These are phyloP conservation scores for Dromaius novaehollandiae DNA, from an alignment of 2,113 vertebrate species.

Conservation along the genomic window DNA sequence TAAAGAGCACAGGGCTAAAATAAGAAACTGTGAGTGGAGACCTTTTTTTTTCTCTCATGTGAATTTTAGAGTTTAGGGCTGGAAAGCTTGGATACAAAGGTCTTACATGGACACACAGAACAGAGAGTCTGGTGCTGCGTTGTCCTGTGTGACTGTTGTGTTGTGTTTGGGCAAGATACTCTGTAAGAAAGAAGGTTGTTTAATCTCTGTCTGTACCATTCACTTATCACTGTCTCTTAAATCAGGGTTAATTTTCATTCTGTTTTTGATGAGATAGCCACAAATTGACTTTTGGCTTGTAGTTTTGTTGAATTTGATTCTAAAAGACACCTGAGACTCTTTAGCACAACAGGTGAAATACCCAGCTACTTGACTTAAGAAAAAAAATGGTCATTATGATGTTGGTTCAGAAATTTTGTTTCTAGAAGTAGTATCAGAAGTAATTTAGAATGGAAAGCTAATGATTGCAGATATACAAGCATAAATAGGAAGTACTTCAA, in stretches of 20 bases:
- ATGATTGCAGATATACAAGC: background rate
- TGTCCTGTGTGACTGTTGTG: background rate
- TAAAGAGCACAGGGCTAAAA: background rate
- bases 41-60: background rate
- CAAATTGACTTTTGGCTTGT: background rate
- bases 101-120: background rate
- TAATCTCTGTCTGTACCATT: background rate
- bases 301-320: background rate
- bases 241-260: background rate
- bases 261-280: background rate
- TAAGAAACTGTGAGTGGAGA: fast-evolving
- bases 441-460: background rate
- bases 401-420: conserved; percentile 15
- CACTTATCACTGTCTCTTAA: background rate
- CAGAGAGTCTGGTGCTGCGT: background rate
- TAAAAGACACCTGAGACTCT: background rate
- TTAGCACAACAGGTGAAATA: background rate
- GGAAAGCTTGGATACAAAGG: background rate
- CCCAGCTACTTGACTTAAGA: background rate
- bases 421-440: background rate
- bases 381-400: background rate
- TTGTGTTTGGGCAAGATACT: background rate
- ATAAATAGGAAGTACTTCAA: conserved; percentile 31
- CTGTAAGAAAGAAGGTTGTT: background rate
- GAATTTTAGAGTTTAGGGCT: background rate